Evolutionary conservation across 2,888 invertebrate species (phyloP), one percentile per base, ranked within the genome.

Genomic region (Steinernema carpocapsae): DNA sequence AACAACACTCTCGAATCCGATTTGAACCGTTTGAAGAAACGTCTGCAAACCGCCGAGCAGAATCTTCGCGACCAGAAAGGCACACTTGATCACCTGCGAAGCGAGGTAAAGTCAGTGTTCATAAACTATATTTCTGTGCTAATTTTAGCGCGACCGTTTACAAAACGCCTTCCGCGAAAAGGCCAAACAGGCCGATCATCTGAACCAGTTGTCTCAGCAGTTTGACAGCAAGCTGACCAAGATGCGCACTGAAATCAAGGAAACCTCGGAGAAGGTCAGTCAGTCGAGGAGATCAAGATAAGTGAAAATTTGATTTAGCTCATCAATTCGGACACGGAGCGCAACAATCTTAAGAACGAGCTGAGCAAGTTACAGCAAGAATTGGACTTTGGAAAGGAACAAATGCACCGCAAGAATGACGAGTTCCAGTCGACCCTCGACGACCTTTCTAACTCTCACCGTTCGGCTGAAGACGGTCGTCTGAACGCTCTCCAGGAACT

Each of bases 351-450:
- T 51, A 77, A 78, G 7, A 83, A 78, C 43, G 84, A 85, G 70
- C 76, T 85, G 7, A 76, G 77, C 71, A 82, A 83, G 71, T 74
- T 86, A 32, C 80, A 82, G 37, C 80, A 84, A 56, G 86, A 86
- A 71, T 78, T 86, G 26, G 85, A 85, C 72, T 86, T 86, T 75
- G 85, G 85, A 46, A 82, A 83, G 64, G 86, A 86, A 70, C 86
- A 86, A 72, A 86, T 86, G 78, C 78, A 80, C 72, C 80, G 86
- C 45, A 86, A 86, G 77, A 84, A 81, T 22, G 86, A 86, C 64
- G 86, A 86, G 72, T 86, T 85, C 76, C 83, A 85, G 52, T 79
- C 79, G 0, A 83, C 85, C 7, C 77, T 86, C 64, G 84, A 86
- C 46, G 85, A 87, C 70, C 78, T 86, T 73, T 79, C 84, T 45